Conservation (phyloP, 92 coral and sea anemone genomes). For the Zoanthus solanderi region DNA sequence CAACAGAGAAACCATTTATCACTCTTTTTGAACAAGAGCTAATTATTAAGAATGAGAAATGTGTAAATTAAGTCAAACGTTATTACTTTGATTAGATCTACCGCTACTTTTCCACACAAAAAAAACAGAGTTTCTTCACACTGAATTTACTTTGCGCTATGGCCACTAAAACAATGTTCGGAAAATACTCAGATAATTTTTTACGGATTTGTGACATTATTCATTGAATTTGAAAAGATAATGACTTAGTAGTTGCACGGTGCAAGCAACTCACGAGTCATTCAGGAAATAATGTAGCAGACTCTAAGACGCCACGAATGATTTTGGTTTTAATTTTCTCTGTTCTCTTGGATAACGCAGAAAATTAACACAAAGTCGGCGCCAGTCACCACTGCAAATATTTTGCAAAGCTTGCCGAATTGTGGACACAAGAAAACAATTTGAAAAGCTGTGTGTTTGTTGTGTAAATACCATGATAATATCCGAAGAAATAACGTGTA, state of each 20-base stretch:
- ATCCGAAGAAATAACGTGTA: not conserved
- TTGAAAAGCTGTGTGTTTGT: not conserved
- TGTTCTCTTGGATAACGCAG: slow-evolving; percentile 14
- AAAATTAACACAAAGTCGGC: slow-evolving; percentile 39
- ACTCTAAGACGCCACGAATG: slow-evolving; percentile 27
- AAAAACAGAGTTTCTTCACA: not conserved
- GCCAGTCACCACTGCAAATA: slow-evolving; percentile 23
- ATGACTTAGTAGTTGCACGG: not conserved
- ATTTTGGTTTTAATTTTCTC: not conserved
- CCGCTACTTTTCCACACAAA: not conserved
- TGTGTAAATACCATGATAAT: slow-evolving; percentile 18
- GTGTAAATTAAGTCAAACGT: slow-evolving; percentile 37
- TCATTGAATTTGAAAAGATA: not conserved
- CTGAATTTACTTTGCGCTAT: not conserved
- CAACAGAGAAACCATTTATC: slow-evolving; percentile 41
- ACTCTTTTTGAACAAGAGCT: slow-evolving; percentile 38
- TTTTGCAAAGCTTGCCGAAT: slow-evolving; percentile 11
- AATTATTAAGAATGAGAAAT: slow-evolving; percentile 24
- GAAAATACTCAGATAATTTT: not conserved
- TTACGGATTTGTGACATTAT: not conserved
- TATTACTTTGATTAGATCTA: not conserved
- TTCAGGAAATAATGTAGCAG: slow-evolving; percentile 37
- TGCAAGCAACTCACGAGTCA: not conserved
- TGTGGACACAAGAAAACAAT: slow-evolving; percentile 36
- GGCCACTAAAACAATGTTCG: not conserved